A percentile compares a stretch with the other conserved stretches of the same genome.
Conservation (phyloP, 2,797 vertebrate genomes). For the Falco biarmicus region DNA sequence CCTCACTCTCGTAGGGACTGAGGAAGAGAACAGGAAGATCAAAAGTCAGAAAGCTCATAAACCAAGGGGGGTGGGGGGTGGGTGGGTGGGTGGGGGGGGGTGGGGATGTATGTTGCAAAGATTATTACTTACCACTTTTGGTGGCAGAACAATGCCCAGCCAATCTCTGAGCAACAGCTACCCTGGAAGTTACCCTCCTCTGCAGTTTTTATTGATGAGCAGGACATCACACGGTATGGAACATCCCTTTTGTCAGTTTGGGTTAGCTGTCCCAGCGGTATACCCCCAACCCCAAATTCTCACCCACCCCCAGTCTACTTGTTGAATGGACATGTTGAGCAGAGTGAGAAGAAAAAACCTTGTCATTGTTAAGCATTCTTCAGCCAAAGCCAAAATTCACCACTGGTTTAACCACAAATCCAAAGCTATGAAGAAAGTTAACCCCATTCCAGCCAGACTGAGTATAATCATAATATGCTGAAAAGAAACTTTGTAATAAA, state of each 20-base stretch:
- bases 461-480: not conserved
- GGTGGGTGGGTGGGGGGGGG: no score
- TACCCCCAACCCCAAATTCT: not conserved
- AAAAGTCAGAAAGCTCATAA: not conserved
- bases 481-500: not conserved
- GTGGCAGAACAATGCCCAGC: not conserved
- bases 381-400: not conserved
- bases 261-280: not conserved
- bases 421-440: not conserved
- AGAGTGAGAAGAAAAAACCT: not conserved
- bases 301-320: accelerated
- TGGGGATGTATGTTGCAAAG: not conserved
- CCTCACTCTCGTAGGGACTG: not conserved
- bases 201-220: not conserved
- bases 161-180: not conserved
- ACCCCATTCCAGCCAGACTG: not conserved
- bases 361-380: accelerated
- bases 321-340: not conserved
- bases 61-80: accelerated
- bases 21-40: not conserved
- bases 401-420: not conserved
- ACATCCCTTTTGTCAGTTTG: not conserved
- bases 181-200: not conserved
- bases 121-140: not conserved
- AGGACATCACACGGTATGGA: not conserved